Percentiles rank a stretch among this genome's conserved stretches.
These are phyloP conservation scores for Illadopsis cleaveri DNA, from an alignment of 2,113 vertebrate genomes.

Conservation along the genomic window DNA sequence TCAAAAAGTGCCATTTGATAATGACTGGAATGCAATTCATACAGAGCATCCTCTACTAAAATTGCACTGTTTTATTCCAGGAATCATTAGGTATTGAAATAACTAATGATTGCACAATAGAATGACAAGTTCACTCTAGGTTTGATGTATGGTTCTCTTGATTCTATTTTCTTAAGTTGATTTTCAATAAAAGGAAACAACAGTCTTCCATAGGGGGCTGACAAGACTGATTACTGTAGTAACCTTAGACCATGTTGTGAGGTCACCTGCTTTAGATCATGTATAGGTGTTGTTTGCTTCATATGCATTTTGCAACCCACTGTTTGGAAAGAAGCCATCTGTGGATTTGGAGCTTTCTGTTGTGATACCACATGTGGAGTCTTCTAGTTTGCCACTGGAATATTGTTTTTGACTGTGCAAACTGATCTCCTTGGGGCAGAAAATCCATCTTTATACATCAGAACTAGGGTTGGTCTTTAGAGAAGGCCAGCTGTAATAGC, in stretches of 20 bases:
- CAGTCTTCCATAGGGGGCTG: neutral
- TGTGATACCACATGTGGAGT: neutral
- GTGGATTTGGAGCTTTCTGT: constrained; percentile 39
- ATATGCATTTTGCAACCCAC: constrained; percentile 7
- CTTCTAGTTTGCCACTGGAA: constrained; percentile 38
- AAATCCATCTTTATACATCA: constrained; percentile 59
- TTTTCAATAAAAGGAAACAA: constrained; percentile 34
- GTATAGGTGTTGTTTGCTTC: neutral
- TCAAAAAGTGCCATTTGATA: neutral
- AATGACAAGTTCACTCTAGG: constrained; percentile 2
- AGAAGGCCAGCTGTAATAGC: constrained; percentile 15
- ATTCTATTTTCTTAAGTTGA: constrained; percentile 19
- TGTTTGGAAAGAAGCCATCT: constrained; percentile 36
- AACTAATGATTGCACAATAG: constrained; percentile 45
- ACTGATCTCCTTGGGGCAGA: constrained; percentile 52
- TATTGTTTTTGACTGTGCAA: constrained; percentile 56
- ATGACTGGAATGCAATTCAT: neutral
- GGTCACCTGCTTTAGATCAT: neutral
- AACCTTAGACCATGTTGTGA: neutral
- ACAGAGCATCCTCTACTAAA: neutral
- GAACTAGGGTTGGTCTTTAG: neutral
- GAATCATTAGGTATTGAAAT: constrained; percentile 43
- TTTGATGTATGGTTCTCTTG: constrained; percentile 29
- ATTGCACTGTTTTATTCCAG: neutral
- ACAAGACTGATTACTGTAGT: neutral